Conservation (phyloP, 1,140 invertebrate species). For the Danaus plexippus region DNA sequence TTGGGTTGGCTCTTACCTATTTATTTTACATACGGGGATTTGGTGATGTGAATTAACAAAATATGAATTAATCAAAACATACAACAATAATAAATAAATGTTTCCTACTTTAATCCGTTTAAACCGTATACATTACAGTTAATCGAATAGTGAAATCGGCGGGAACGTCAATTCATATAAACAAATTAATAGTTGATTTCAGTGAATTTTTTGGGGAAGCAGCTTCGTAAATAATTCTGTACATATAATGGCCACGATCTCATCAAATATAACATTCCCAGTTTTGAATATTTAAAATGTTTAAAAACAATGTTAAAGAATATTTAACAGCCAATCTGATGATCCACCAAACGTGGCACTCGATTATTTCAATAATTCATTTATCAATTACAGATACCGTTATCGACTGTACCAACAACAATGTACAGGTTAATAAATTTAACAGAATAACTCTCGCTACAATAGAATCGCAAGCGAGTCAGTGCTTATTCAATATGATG, state of each 20-base stretch:
- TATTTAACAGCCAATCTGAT: slow-evolving; percentile 36
- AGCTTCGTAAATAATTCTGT: slow-evolving; percentile 62
- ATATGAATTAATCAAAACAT: slow-evolving; percentile 28
- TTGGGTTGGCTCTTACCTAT: slow-evolving; percentile 39
- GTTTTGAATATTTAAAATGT: slow-evolving; percentile 61
- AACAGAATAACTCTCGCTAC: slow-evolving; percentile 20
- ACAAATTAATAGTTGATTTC: slow-evolving; percentile 61
- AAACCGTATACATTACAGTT: too few species aligned
- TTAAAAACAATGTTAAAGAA: slow-evolving; percentile 55
- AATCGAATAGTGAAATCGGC: too few species aligned
- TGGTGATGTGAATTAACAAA: slow-evolving; percentile 7
- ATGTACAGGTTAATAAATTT: slow-evolving; percentile 10
- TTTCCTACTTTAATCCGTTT: too few species aligned
- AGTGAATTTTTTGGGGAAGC: slow-evolving; percentile 58
- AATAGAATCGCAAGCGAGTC: slow-evolving; percentile 14
- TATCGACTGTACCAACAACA: slow-evolving; percentile 5
- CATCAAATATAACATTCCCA: slow-evolving; percentile 63
- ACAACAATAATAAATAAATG: slow-evolving; percentile 36
- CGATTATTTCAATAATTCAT: slow-evolving; percentile 22
- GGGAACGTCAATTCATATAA: slow-evolving; percentile 21
- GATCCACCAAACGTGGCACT: slow-evolving; percentile 8
- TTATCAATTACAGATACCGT: slow-evolving; percentile 11
- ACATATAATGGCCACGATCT: slow-evolving; percentile 60
- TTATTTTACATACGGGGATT: slow-evolving; percentile 52
- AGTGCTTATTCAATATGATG: slow-evolving; percentile 32